Base-by-base conservation (phyloP, 1,140 invertebrate species). In the Antheraea mylitta region DNA sequence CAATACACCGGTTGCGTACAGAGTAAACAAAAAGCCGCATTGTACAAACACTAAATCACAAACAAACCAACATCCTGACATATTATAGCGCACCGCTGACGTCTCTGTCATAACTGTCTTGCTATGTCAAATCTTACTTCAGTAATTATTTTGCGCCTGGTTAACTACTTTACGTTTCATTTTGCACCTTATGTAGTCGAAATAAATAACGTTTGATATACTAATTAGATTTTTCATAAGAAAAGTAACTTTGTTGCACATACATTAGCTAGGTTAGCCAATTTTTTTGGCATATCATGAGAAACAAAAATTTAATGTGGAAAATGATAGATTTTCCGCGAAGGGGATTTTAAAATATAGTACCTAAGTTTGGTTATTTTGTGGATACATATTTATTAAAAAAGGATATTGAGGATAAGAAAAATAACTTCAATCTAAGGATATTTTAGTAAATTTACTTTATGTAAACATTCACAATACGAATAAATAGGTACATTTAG, bases 81-180 rank as follows among this genome's bases (percentile, higher is more conserved):
- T 72, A 82, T 75, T 76, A 74, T 67, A 71, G 64, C 69, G 64
- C 71, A 77, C 53, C 48, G 66, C 69, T 79, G 80, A 82, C 80
- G 77, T 72, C 71, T 75, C 68, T 73, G 72, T 75, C 71, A 73
- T 76, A 77, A 75, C 71, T 80, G 78, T 78, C 74, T 73, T 58
- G 64, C 73, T 74, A 78, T 73, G 74, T 77, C 76, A 80, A 79
- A 80, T 78, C 67, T 69, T 18, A 42, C 61, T 53, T 61, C 73
- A 53, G 65, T 73, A 58, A 60, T 71, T 65, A 58, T 70, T 69
- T 61, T 63, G 61, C 69, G 66, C 13, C 11, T 19, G 3, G 9
- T 66, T 48, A 58, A 61, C 16, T 22, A 65, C 58, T 18, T 30
- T 18, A 38, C 18, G 70, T 62, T 37, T 58, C 9, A 70, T 42